A percentile compares a stretch with the other conserved stretches of the same genome.
Evolutionary conservation across 2,888 invertebrate genomes (phyloP).

Genomic region (Busseola fusca): DNA sequence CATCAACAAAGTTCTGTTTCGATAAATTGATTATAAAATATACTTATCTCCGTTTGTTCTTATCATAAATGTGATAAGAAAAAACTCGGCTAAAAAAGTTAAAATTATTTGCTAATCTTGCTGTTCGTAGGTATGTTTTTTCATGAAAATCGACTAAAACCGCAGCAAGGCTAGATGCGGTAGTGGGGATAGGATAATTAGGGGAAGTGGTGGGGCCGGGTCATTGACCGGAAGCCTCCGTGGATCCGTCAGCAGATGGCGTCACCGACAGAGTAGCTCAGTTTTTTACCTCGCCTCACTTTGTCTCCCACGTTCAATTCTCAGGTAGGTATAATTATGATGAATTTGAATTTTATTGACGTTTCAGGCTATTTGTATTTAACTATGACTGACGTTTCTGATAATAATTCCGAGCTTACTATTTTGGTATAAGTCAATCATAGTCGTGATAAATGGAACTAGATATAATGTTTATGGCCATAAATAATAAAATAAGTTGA

Average conservation of each 20-base stretch:
- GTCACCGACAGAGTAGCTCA: slow-evolving; percentile 60
- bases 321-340: slow-evolving; percentile 58
- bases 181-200: slow-evolving; percentile 78
- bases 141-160: slow-evolving; percentile 71
- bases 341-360: slow-evolving; percentile 58
- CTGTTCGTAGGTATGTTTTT: slow-evolving; percentile 54
- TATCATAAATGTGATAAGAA: slow-evolving; percentile 14
- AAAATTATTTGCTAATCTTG: slow-evolving; percentile 28
- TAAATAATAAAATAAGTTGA: background rate
- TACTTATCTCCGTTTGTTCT: slow-evolving; percentile 15
- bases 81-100: slow-evolving; percentile 1
- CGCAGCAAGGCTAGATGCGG: slow-evolving; percentile 68
- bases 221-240: slow-evolving; percentile 76
- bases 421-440: slow-evolving; percentile 5
- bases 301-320: slow-evolving; percentile 61
- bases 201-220: slow-evolving; percentile 74
- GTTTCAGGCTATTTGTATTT: slow-evolving; percentile 37
- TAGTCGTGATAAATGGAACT: background rate
- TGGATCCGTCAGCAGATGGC: slow-evolving; percentile 68
- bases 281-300: slow-evolving; percentile 49
- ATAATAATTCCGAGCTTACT: slow-evolving; percentile 28
- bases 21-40: slow-evolving; percentile 12
- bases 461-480: no score
- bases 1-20: slow-evolving; percentile 16
- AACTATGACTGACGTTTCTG: slow-evolving; percentile 32